phyloP scores from a whole-genome alignment of 2,888 invertebrate species.

The Holacanthella duospinosa region DNA sequence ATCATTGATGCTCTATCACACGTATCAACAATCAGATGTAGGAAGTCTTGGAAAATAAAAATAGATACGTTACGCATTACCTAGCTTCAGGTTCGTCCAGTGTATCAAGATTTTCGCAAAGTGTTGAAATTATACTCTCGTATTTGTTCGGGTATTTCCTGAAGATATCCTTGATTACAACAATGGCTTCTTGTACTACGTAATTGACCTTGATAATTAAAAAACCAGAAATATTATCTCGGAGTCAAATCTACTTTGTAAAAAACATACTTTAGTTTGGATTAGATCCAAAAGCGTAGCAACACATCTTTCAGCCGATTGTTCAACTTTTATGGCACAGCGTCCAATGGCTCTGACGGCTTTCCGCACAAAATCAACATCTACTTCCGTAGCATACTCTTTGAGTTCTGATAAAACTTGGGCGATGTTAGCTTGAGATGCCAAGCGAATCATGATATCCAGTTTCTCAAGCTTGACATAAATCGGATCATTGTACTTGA shows the following conservation, averaged over 20 bases:
- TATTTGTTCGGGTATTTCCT: slow-evolving; percentile 98
- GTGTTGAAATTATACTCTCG: slow-evolving; percentile 96
- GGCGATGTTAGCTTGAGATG: slow-evolving; percentile 94
- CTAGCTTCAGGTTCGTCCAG: slow-evolving; percentile 94
- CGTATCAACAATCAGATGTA: background rate
- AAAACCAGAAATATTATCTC: too few relatives aligned
- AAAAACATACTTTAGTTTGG: slow-evolving; percentile 76
- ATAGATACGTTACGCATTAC: slow-evolving; percentile 21
- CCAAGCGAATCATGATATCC: slow-evolving; percentile 98
- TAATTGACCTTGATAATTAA: slow-evolving; percentile 61
- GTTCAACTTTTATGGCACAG: slow-evolving; percentile 96
- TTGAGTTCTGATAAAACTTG: slow-evolving; percentile 96
- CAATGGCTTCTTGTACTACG: slow-evolving; percentile 98
- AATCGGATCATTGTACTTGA: slow-evolving; percentile 99
- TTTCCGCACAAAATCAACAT: slow-evolving; percentile 98
- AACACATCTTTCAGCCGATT: slow-evolving; percentile 95
- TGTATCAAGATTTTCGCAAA: slow-evolving; percentile 97
- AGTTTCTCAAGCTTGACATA: slow-evolving; percentile 98
- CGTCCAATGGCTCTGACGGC: slow-evolving; percentile 96
- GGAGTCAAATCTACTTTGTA: background rate
- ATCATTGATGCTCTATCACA: slow-evolving; percentile 92
- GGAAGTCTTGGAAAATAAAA: background rate
- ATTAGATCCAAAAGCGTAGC: slow-evolving; percentile 93
- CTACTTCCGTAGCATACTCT: slow-evolving; percentile 96
- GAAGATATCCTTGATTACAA: slow-evolving; percentile 97